Conservation (phyloP, 2,113 vertebrate species). For the Amblyornis subalaris region DNA sequence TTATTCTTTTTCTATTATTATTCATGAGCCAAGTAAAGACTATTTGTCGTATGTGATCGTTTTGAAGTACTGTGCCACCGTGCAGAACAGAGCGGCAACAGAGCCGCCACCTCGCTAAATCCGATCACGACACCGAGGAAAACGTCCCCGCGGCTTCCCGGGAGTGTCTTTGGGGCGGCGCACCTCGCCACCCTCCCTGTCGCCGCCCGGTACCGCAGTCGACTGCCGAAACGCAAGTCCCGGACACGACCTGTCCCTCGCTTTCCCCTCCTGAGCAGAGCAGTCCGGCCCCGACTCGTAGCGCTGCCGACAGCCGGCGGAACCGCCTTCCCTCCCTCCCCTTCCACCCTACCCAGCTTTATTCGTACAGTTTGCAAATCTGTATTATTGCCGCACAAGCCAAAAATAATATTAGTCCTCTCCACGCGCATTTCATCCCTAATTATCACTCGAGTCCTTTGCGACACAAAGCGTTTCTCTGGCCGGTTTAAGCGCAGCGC, state of each 20-base stretch:
- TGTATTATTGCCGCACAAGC: conserved; percentile 13
- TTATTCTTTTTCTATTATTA: background rate
- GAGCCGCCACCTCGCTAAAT: background rate
- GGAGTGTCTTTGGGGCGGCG: background rate
- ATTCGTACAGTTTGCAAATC: background rate
- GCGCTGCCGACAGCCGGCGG: background rate
- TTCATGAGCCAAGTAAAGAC: background rate
- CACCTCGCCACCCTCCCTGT: background rate
- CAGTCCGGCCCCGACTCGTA: background rate
- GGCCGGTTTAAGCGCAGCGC: background rate
- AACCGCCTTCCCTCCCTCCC: background rate
- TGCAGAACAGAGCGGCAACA: background rate
- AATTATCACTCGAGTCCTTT: conserved; percentile 48
- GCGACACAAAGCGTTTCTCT: conserved; percentile 6
- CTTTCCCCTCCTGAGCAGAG: background rate
- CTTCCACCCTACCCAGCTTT: background rate
- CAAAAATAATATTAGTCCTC: conserved; percentile 56
- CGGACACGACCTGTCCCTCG: background rate
- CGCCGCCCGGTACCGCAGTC: background rate
- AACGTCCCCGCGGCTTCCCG: background rate
- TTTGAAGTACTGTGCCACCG: background rate
- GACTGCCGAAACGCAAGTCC: background rate
- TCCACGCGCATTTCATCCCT: conserved; percentile 36
- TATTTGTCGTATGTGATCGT: background rate
- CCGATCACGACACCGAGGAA: background rate